A percentile compares a stretch with the other conserved stretches of the same genome.
Conservation (phyloP, 2,797 vertebrate species). For the Acipenser transmontanus region DNA sequence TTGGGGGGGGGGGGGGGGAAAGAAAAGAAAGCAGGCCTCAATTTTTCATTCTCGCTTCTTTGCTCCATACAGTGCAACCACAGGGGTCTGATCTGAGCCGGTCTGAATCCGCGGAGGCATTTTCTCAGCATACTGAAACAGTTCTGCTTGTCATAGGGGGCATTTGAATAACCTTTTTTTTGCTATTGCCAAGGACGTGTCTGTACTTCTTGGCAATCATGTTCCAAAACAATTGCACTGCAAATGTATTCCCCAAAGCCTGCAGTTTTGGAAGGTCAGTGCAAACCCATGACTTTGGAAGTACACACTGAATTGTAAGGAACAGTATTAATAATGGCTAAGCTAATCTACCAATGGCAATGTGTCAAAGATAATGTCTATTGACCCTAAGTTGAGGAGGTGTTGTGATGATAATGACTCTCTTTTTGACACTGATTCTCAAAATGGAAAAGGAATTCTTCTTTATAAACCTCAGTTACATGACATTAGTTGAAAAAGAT, state of each 20-base stretch:
- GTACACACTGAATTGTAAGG: background rate
- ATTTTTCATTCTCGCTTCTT: constrained; percentile 15
- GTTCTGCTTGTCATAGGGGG: constrained; percentile 4
- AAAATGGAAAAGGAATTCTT: no score
- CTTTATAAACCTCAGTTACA: no score
- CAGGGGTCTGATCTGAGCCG: constrained; percentile 24
- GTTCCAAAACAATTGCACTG: background rate
- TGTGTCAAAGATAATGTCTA: no score
- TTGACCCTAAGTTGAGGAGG: no score
- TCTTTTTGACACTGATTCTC: no score
- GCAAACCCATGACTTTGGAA: background rate
- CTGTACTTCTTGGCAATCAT: background rate
- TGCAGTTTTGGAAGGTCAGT: background rate
- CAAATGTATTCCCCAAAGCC: background rate
- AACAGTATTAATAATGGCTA: background rate
- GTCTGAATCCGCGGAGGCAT: constrained; percentile 25
- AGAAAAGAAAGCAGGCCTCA: background rate
- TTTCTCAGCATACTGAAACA: constrained; percentile 30
- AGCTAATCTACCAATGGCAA: background rate
- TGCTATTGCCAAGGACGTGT: constrained; percentile 15
- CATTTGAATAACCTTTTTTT: constrained; percentile 16
- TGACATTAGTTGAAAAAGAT: no score
- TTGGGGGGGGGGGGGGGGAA: no score
- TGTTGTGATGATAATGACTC: no score
- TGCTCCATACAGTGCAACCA: constrained; percentile 23